phyloP scores from a whole-genome alignment of 1,140 invertebrate genomes.

The Aphelinus certus region DNA sequence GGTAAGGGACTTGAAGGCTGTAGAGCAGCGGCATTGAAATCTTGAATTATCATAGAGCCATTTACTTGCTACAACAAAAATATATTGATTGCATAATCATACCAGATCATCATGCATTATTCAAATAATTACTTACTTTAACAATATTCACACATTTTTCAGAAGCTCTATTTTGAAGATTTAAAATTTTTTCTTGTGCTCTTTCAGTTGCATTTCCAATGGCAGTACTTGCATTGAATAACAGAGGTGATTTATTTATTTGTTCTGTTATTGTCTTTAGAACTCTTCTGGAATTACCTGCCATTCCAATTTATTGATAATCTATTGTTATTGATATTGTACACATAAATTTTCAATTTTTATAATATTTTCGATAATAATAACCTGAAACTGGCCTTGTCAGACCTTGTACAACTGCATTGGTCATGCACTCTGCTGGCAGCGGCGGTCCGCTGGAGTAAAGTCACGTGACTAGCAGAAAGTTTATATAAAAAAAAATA shows the following conservation, averaged over 20 bases:
- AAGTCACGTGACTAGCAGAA: too few species aligned
- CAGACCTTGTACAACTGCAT: too few species aligned
- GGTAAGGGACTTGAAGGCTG: slow-evolving; percentile 50
- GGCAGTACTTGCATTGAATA: slow-evolving; percentile 44
- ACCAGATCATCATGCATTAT: not conserved
- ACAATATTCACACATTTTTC: slow-evolving; percentile 54
- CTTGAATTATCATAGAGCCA: slow-evolving; percentile 51
- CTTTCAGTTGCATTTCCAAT: slow-evolving; percentile 49
- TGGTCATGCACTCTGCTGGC: too few species aligned
- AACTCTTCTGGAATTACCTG: slow-evolving; percentile 46
- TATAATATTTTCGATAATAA: too few species aligned
- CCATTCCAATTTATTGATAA: slow-evolving; percentile 41
- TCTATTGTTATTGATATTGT: not conserved
- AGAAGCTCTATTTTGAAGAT: slow-evolving; percentile 48
- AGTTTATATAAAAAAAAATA: too few species aligned
- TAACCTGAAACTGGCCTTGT: too few species aligned
- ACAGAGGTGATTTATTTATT: slow-evolving; percentile 47
- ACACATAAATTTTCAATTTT: not conserved
- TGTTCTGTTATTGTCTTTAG: slow-evolving; percentile 42
- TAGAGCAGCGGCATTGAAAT: slow-evolving; percentile 47
- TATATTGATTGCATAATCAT: not conserved
- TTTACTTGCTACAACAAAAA: slow-evolving; percentile 53
- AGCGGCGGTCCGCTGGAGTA: too few species aligned
- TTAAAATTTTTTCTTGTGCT: slow-evolving; percentile 48
- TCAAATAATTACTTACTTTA: slow-evolving; percentile 48